Conservation (phyloP, 2,113 vertebrate genomes). For the Urocolius indicus region DNA sequence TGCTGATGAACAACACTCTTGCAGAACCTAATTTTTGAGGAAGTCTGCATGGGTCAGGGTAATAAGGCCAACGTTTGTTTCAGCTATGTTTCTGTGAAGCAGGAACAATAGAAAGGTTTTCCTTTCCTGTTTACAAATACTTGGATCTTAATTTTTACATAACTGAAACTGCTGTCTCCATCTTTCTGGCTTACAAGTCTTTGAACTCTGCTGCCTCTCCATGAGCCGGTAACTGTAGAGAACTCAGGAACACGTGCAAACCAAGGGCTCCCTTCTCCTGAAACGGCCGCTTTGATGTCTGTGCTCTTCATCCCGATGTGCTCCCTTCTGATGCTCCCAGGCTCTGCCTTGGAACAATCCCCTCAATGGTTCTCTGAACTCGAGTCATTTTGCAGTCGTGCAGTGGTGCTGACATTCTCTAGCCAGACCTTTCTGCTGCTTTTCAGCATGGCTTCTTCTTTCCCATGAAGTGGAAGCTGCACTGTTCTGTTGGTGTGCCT, state of each 20-base stretch:
- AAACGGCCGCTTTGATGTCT: accelerated
- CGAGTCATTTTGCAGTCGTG: not conserved
- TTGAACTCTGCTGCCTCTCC: not conserved
- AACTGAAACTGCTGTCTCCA: not conserved
- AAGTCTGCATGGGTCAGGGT: not conserved
- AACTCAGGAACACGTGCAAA: not conserved
- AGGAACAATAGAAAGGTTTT: not conserved
- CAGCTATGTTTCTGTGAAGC: not conserved
- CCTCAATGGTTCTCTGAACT: not conserved
- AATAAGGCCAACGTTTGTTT: not conserved
- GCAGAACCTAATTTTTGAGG: not conserved
- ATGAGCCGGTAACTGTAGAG: not conserved
- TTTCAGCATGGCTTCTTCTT: not conserved
- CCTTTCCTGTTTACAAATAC: not conserved
- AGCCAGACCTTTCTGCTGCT: not conserved
- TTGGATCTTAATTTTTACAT: not conserved
- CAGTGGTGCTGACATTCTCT: not conserved
- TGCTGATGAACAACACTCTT: not conserved
- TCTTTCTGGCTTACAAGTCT: not conserved
- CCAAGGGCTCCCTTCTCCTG: not conserved
- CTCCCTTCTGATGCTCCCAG: not conserved
- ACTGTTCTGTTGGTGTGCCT: not conserved
- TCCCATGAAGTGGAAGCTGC: not conserved
- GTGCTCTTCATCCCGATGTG: not conserved
- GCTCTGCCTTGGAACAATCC: not conserved